Evolutionary conservation across 2,797 vertebrate genomes (phyloP).

Genomic region (Acridotheres tristis): DNA sequence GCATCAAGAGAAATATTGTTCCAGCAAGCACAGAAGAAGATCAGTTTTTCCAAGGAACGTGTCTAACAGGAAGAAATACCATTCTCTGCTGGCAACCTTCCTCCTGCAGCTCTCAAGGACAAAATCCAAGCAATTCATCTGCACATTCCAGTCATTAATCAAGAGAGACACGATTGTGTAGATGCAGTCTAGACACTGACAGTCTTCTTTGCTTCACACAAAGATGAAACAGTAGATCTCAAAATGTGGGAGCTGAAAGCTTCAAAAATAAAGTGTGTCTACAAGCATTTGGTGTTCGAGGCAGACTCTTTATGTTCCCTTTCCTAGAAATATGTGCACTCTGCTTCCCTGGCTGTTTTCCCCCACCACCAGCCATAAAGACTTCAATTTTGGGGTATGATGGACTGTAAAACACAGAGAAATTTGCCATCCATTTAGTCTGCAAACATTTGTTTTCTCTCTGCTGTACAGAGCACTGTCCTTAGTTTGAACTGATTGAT

Average conservation of each 20-base stretch:
- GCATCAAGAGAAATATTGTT: constrained; percentile 68
- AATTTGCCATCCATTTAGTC: neutral
- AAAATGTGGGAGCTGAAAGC: neutral
- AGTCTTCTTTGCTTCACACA: constrained; percentile 4
- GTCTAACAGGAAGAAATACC: constrained; percentile 20
- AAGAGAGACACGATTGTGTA: neutral
- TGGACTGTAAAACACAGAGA: neutral
- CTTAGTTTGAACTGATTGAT: neutral
- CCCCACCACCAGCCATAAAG: neutral
- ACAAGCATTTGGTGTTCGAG: neutral
- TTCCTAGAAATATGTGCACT: neutral
- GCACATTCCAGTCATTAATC: constrained; percentile 34
- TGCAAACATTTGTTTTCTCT: neutral
- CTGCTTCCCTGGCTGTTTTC: neutral
- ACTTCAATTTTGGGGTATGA: neutral
- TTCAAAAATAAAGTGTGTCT: neutral
- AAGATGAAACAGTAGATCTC: neutral
- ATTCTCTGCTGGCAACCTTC: neutral
- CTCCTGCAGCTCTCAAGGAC: constrained; percentile 48
- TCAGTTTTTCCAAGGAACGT: neutral
- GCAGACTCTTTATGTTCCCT: neutral
- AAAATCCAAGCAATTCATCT: constrained; percentile 9
- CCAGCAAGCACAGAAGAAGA: constrained; percentile 35
- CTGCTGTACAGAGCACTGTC: neutral
- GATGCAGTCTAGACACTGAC: neutral